phyloP scores from a whole-genome alignment of 1,140 invertebrate species.

The Acromyrmex heyeri region DNA sequence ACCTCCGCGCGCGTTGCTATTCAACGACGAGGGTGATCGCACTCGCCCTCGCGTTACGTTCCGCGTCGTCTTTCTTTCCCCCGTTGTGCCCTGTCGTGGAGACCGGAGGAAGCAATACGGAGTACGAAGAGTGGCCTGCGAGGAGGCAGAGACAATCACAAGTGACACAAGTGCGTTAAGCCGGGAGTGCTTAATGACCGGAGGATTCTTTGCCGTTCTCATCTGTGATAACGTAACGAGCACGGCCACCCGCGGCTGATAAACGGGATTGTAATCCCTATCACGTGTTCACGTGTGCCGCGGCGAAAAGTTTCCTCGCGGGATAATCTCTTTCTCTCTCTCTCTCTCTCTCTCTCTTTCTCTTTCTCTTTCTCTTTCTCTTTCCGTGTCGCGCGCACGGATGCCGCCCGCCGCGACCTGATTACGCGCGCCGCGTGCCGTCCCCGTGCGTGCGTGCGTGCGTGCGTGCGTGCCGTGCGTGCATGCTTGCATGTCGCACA shows the following conservation, averaged over 20 bases:
- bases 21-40: background rate
- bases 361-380: background rate
- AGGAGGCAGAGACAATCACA: background rate
- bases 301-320: constrained; percentile 12
- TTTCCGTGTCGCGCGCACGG: background rate
- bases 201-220: constrained; percentile 9
- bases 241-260: no score
- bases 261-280: background rate
- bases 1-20: background rate
- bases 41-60: background rate
- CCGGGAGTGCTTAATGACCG: constrained; percentile 37
- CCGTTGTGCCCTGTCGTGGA: background rate
- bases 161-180: constrained; percentile 13
- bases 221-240: constrained; percentile 36
- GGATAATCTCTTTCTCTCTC: background rate
- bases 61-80: no score
- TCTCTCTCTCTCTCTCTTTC: no score
- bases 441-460: constrained; percentile 6
- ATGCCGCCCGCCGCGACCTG: constrained; percentile 44
- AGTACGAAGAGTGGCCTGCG: background rate
- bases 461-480: constrained; percentile 23
- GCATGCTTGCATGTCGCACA: background rate
- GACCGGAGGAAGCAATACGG: background rate
- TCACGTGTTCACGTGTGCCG: constrained; percentile 44
- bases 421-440: constrained; percentile 60